Percentiles rank a stretch among this genome's conserved stretches.
Conservation (phyloP, 2,797 vertebrate genomes). For the Channallabes apus region DNA sequence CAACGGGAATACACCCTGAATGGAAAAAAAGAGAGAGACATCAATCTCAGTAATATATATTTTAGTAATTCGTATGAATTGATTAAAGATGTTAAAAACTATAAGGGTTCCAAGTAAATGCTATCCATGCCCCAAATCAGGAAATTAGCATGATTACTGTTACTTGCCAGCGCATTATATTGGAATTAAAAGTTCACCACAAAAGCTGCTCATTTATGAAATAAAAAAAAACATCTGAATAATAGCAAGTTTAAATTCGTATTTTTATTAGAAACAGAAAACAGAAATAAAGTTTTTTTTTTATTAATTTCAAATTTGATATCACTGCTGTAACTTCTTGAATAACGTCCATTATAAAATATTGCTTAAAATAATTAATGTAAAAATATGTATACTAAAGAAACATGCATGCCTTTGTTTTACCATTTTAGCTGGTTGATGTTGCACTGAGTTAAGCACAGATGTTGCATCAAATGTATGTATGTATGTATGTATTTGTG, state of each 20-base stretch:
- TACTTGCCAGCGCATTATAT: background rate
- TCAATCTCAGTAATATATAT: background rate
- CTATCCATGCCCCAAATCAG: background rate
- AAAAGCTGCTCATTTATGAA: background rate
- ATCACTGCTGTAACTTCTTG: background rate
- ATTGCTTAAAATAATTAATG: background rate
- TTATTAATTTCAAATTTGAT: background rate
- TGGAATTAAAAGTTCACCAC: background rate
- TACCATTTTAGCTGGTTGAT: background rate
- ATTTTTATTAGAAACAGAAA: background rate
- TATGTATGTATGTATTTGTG: background rate
- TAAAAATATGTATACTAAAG: background rate
- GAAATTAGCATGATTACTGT: background rate
- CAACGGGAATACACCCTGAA: background rate
- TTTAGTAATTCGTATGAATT: background rate
- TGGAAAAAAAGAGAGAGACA: background rate
- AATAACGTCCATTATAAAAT: background rate
- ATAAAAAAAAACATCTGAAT: conserved; percentile 5
- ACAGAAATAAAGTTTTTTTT: background rate
- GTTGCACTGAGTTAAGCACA: background rate
- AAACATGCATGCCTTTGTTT: background rate
- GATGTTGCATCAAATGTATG: background rate
- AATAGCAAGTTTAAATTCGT: background rate
- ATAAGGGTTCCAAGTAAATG: background rate
- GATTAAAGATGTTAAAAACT: background rate